Evolutionary conservation across 1,140 invertebrate genomes (phyloP), one percentile per base, ranked within the genome.

Genomic region (Drosophila persimilis): DNA sequence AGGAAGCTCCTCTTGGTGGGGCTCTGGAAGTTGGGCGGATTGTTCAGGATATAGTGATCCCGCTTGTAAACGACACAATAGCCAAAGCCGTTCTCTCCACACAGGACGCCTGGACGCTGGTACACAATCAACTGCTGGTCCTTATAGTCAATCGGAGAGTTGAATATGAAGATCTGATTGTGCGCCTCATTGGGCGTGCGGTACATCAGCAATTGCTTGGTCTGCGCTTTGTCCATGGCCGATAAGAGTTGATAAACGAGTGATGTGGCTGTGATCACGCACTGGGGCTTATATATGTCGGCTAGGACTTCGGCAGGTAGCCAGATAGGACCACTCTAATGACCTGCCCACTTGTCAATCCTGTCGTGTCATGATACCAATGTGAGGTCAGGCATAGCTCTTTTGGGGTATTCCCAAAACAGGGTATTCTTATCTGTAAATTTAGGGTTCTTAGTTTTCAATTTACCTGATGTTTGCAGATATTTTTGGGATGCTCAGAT

Each of bases 1-100:
- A 90, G 73, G 44, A 77, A 86, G 3, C 69, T 77, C 0, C 86
- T 48, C 50, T 88, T 90, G 0, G 69, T 73, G 6, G 73, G 70
- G 39, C 64, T 80, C 15, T 62, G 58, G 48, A 77, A 88, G 55
- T 88, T 83, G 24, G 83, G 83, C 13, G 65, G 66, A 47, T 61
- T 83, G 48, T 69, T 86, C 6, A 88, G 45, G 13, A 86, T 67
- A 4, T 65, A 78, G 20, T 86, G 84, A 50, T 86, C 83, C 6
- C 78, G 53, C 35, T 83, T 81, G 39, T 73, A 88, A n/a, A 88
- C 75, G 24, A 88, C 83, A 11, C 75, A 88, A 35, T 66, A 83
- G 8, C 80, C 76, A 46, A 24, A 78, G 8, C 61, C 63, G 22
- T 15, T 50, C 0, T 60, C 62, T 13, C 51, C 51, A 9, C 13